Base-by-base conservation (phyloP, 2,888 invertebrate genomes). In the Metopia argyrocephala region DNA sequence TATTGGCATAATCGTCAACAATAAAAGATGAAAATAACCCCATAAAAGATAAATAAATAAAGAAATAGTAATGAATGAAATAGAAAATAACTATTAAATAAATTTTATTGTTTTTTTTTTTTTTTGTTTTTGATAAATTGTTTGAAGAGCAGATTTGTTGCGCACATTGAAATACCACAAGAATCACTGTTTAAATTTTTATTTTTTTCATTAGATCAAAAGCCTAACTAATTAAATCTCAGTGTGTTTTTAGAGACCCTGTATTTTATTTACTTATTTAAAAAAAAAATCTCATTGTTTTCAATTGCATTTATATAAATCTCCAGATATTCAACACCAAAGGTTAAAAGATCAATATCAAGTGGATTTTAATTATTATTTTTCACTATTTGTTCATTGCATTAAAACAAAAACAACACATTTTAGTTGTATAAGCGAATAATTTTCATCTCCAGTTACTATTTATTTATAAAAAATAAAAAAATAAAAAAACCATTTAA, bases 291-390 rank as follows among this genome's bases (percentile, higher is more conserved):
- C 59, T 38, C 59, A 61, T 61, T n/a, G 23, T 52, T 38, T 38
- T 38, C 9, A 52, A 7, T 21, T 52, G 12, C n/a, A 45, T 61
- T 61, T 23, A 18, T 27, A 6, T 28, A 21, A 45, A 45, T 61
- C n/a, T 23, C 15, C 3, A 21, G 21, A n/a, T n/a, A 23, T 61
- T 61, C 3, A 38, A 61, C 15, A 23, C 21, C 31, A 45, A 61
- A 61, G 38, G 59, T 61, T 61, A 38, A 7, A 61, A 57, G 57
- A 57, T 57, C 57, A 57, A 28, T 57, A 57, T 57, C 28, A 57
- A 28, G 20, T 9, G 27, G 28, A 18, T 9, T 20, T 57, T 25
- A 20, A 57, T 57, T 57, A 57, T 57, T 21, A 64, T 64, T 18
- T 48, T 61, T 52, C n/a, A n/a, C n/a, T 52, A 21, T 23, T 52